Conservation (phyloP, 2,888 invertebrate genomes). For the Lithophane leautieri region DNA sequence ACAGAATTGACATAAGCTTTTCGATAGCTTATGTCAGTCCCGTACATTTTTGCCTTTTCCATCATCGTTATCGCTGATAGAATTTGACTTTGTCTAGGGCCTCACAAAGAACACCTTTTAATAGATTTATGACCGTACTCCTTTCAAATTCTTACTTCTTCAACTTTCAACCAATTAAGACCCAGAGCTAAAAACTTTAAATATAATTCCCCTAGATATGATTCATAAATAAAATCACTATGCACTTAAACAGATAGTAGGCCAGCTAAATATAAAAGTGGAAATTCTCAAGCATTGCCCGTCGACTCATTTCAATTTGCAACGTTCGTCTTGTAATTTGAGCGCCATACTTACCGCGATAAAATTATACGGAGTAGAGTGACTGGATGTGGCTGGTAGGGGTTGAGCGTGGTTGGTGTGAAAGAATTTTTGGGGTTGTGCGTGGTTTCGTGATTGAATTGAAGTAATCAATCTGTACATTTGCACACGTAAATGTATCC, state of each 20-base stretch:
- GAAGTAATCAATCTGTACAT: not conserved
- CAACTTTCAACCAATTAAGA: conserved; percentile 13
- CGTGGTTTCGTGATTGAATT: conserved; percentile 5
- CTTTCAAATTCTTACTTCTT: not conserved
- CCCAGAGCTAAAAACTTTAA: not conserved
- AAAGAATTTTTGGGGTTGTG: not conserved
- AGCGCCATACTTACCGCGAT: conserved; percentile 75
- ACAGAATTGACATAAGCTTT: too few relatives aligned
- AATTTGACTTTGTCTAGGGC: too few relatives aligned
- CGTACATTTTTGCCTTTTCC: too few relatives aligned
- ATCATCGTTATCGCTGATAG: too few relatives aligned
- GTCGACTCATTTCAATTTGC: conserved; percentile 78
- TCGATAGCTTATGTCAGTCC: too few relatives aligned
- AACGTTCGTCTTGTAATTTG: conserved; percentile 79
- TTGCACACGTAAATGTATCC: not conserved
- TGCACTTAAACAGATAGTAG: conserved; percentile 42
- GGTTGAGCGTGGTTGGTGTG: conserved; percentile 20
- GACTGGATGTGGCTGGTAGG: conserved; percentile 67
- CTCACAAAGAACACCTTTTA: too few relatives aligned
- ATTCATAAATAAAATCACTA: conserved; percentile 49
- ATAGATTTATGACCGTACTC: not conserved
- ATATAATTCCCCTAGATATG: conserved; percentile 19
- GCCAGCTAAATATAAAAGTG: conserved; percentile 53
- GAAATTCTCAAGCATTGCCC: conserved; percentile 65
- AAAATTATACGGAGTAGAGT: conserved; percentile 66